Evolutionary conservation across 2,888 invertebrate species (phyloP).

Genomic region (Mellilla xanthometata): DNA sequence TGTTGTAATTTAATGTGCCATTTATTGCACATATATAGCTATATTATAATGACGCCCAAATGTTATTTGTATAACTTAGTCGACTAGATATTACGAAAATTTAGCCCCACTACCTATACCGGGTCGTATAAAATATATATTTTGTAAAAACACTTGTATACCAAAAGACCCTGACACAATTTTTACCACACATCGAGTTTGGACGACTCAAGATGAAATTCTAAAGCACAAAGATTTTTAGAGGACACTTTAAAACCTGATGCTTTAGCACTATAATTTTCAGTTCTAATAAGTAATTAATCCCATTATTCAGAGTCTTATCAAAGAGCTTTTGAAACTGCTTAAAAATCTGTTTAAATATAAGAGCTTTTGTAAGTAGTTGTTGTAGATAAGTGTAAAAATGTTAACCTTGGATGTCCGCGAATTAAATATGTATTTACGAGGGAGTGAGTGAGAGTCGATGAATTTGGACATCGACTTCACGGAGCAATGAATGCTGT

Average conservation of each 20-base stretch:
- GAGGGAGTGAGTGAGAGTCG: not conserved
- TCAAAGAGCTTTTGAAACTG: slow-evolving; percentile 69
- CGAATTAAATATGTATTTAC: not conserved
- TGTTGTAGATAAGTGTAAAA: slow-evolving; percentile 56
- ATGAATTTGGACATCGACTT: slow-evolving; percentile 35
- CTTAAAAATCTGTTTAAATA: slow-evolving; percentile 61
- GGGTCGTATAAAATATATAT: slow-evolving; percentile 9
- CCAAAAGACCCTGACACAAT: no score
- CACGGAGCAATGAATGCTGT: slow-evolving; percentile 33
- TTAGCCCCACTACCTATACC: no score
- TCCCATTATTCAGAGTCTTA: slow-evolving; percentile 24
- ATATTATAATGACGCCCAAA: slow-evolving; percentile 39
- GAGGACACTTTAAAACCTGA: slow-evolving; percentile 19
- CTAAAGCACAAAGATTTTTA: slow-evolving; percentile 15
- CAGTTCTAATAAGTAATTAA: slow-evolving; percentile 28
- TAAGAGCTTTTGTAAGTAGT: slow-evolving; percentile 77
- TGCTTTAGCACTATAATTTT: slow-evolving; percentile 39
- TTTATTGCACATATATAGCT: slow-evolving; percentile 39
- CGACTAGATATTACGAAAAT: slow-evolving; percentile 8
- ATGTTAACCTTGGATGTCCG: slow-evolving; percentile 34
- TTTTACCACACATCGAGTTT: slow-evolving; percentile 22
- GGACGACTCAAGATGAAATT: slow-evolving; percentile 19
- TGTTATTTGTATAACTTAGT: slow-evolving; percentile 31
- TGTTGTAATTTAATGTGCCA: slow-evolving; percentile 37
- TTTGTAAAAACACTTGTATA: slow-evolving; percentile 23